A percentile compares a stretch with the other conserved stretches of the same genome.
Conservation (phyloP, 2,113 vertebrate species). For the Pleuronectes platessa region DNA sequence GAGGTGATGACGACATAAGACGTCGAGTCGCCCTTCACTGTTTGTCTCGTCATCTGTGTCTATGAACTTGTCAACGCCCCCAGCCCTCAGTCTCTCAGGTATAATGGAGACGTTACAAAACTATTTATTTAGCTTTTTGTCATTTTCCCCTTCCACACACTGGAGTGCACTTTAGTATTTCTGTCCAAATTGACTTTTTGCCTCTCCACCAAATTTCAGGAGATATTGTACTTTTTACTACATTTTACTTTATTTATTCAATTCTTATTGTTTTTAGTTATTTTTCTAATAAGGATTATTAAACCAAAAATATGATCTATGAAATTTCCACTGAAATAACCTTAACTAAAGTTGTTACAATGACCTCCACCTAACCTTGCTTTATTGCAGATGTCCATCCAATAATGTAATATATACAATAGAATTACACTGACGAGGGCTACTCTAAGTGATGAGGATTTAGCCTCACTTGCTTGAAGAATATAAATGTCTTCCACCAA, state of each 20-base stretch:
- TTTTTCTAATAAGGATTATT: not conserved
- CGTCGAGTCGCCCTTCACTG: slow-evolving; percentile 32
- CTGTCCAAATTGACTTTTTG: not conserved
- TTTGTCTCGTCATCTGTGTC: slow-evolving; percentile 35
- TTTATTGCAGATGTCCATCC: too few species aligned
- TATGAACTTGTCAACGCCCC: not conserved
- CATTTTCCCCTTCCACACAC: not conserved
- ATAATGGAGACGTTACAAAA: slow-evolving; percentile 18
- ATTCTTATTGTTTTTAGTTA: not conserved
- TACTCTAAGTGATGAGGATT: not conserved
- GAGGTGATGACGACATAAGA: slow-evolving; percentile 58
- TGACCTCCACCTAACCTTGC: not conserved
- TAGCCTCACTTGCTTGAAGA: not conserved
- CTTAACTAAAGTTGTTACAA: not conserved
- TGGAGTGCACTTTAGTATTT: not conserved
- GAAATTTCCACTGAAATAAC: not conserved
- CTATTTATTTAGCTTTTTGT: slow-evolving; percentile 1
- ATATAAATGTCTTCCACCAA: not conserved
- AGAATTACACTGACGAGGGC: not conserved
- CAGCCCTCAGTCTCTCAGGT: not conserved
- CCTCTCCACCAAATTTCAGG: not conserved
- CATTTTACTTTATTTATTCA: not conserved
- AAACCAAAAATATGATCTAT: not conserved
- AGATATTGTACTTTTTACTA: not conserved
- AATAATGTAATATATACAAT: not conserved